Percentiles rank a stretch among this genome's conserved stretches.
These are phyloP conservation scores for Pseudonaja textilis DNA, from an alignment of 2,113 vertebrate species.

Conservation along the genomic window DNA sequence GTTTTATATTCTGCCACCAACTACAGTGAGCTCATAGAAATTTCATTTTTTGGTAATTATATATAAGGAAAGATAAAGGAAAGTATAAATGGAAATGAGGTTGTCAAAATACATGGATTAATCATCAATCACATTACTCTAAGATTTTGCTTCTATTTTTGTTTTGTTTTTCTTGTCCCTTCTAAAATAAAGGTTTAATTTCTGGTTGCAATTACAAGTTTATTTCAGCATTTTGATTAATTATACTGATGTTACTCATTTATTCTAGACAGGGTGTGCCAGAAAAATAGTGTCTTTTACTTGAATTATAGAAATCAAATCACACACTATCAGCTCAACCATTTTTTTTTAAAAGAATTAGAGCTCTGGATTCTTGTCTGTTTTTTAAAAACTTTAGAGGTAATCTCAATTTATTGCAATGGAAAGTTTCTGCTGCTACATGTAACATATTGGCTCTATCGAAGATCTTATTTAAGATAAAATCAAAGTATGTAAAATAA, in stretches of 20 bases:
- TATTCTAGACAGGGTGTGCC: conserved; percentile 37
- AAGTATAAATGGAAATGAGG: conserved; percentile 25
- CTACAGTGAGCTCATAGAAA: conserved; percentile 29
- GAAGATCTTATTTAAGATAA: conserved; percentile 47
- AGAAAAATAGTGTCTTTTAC: conserved; percentile 25
- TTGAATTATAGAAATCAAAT: conserved; percentile 58
- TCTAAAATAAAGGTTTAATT: conserved; percentile 23
- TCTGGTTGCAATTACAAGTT: not conserved
- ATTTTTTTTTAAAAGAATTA: conserved; percentile 38
- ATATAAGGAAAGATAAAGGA: conserved; percentile 18
- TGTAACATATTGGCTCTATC: conserved; percentile 2
- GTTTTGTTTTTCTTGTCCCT: not conserved
- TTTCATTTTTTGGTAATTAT: conserved; percentile 37
- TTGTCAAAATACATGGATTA: not conserved
- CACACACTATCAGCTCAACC: conserved; percentile 49
- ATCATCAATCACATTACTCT: conserved; percentile 19
- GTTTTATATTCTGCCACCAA: not conserved
- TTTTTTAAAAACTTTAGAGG: conserved; percentile 2
- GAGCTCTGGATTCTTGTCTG: conserved; percentile 28
- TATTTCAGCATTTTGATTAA: conserved; percentile 40
- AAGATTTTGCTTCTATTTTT: not conserved
- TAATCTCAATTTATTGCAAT: conserved; percentile 33
- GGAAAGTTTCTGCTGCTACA: conserved; percentile 10
- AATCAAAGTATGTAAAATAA: conserved; percentile 17
- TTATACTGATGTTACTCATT: conserved; percentile 44